Evolutionary conservation across 2,797 vertebrate genomes (phyloP).

Genomic region (Chaunax sp.): DNA sequence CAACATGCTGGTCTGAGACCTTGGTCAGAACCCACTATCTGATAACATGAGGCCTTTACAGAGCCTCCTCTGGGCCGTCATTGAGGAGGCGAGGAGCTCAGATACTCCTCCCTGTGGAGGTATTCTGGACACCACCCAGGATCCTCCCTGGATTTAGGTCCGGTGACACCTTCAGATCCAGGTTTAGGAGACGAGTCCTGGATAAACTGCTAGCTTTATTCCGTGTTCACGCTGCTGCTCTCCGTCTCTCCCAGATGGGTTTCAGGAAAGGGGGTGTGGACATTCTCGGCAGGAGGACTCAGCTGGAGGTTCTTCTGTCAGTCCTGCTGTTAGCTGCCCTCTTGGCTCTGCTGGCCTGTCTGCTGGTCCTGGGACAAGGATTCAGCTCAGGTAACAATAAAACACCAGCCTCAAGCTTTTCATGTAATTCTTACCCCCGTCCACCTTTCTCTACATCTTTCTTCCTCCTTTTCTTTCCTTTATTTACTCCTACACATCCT

Average conservation of each 20-base stretch:
- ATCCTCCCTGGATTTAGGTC: no score
- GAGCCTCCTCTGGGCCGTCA: no score
- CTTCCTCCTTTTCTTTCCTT: background rate
- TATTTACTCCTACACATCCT: background rate
- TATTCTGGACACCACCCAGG: no score
- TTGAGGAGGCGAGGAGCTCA: no score
- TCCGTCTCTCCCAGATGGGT: constrained; percentile 84
- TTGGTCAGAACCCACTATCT: no score
- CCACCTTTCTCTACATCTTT: background rate
- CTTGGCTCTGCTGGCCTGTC: constrained; percentile 86
- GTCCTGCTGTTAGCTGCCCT: constrained; percentile 83
- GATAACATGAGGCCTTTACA: no score
- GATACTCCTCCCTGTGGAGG: no score
- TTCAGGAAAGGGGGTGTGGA: constrained; percentile 89
- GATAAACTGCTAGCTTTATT: background rate
- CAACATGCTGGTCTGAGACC: no score
- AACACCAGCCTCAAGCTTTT: background rate
- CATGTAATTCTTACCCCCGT: rapidly evolving
- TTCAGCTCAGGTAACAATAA: constrained; percentile 84
- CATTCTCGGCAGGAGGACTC: constrained; percentile 84
- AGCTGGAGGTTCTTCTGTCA: constrained; percentile 88
- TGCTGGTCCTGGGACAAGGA: constrained; percentile 87
- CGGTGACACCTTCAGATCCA: background rate
- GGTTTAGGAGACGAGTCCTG: background rate
- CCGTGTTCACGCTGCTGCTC: background rate